Conservation (phyloP, 2,888 invertebrate genomes). For the Tiphia femorata region DNA sequence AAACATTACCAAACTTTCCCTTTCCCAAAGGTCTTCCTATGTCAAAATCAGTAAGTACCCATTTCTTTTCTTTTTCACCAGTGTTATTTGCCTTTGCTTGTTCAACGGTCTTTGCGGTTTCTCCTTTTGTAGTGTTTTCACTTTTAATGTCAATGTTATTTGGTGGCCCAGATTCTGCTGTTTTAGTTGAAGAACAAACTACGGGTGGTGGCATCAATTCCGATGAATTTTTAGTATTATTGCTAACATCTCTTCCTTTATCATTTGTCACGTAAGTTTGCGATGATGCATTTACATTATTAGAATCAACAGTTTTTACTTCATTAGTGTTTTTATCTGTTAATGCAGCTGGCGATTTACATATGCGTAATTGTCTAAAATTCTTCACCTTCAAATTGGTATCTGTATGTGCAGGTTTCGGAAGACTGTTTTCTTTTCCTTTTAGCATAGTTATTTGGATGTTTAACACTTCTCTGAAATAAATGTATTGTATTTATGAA, state of each 20-base stretch:
- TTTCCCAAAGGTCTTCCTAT: slow-evolving; percentile 93
- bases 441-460: slow-evolving; percentile 35
- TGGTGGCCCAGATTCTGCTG: slow-evolving; percentile 3
- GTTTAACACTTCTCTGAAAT: too few species aligned
- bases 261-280: neutral
- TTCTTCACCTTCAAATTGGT: slow-evolving; percentile 22
- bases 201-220: slow-evolving; percentile 52
- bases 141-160: slow-evolving; percentile 2
- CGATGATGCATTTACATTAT: neutral
- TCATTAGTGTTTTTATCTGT: slow-evolving; percentile 4
- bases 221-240: slow-evolving; percentile 33
- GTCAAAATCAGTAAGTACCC: slow-evolving; percentile 92
- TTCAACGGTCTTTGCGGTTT: slow-evolving; percentile 5
- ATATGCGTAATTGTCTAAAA: slow-evolving; percentile 40
- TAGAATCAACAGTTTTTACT: slow-evolving; percentile 12
- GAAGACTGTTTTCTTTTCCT: slow-evolving; percentile 31
- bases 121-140: neutral
- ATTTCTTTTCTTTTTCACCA: slow-evolving; percentile 60
- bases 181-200: slow-evolving; percentile 19
- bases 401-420: slow-evolving; percentile 27
- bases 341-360: slow-evolving; percentile 15
- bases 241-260: neutral
- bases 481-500: too few species aligned
- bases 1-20: slow-evolving; percentile 98
- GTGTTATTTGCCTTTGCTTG: slow-evolving; percentile 10